phyloP scores from a whole-genome alignment of 2,113 vertebrate genomes.

The Rostratula benghalensis region DNA sequence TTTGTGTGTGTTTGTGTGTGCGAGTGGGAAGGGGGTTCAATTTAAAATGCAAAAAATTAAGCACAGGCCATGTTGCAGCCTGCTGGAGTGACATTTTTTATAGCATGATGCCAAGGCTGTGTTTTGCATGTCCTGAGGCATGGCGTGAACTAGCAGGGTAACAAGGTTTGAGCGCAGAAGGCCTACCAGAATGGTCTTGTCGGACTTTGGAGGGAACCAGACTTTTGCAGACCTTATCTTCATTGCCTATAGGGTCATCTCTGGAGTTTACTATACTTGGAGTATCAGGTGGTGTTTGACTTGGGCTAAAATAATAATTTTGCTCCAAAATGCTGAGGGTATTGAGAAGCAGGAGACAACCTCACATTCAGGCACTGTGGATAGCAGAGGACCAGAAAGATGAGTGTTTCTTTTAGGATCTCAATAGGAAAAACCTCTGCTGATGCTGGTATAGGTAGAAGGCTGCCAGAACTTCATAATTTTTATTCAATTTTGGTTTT shows the following conservation, averaged over 20 bases:
- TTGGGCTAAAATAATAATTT: not conserved
- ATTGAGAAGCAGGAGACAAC: not conserved
- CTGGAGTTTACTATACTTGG: not conserved
- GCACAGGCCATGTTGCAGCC: not conserved
- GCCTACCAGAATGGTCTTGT: not conserved
- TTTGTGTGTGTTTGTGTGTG: rapidly evolving
- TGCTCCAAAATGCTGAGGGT: not conserved
- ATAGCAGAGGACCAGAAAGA: not conserved
- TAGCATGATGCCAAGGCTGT: not conserved
- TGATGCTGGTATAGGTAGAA: not conserved
- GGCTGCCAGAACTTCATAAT: not conserved
- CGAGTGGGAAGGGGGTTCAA: not conserved
- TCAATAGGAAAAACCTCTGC: not conserved
- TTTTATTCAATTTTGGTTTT: not conserved
- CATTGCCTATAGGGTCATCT: no score
- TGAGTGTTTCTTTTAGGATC: not conserved
- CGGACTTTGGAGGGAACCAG: not conserved
- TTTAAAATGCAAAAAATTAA: not conserved
- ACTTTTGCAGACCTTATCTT: not conserved
- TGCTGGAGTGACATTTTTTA: not conserved
- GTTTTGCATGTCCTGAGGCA: not conserved
- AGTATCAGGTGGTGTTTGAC: not conserved
- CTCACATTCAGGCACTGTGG: rapidly evolving
- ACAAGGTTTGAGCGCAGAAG: not conserved
- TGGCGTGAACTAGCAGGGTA: not conserved